Percentiles rank a stretch among this genome's conserved stretches.
Evolutionary conservation across 2,888 invertebrate species (phyloP).

Genomic region (Trilocha varians): DNA sequence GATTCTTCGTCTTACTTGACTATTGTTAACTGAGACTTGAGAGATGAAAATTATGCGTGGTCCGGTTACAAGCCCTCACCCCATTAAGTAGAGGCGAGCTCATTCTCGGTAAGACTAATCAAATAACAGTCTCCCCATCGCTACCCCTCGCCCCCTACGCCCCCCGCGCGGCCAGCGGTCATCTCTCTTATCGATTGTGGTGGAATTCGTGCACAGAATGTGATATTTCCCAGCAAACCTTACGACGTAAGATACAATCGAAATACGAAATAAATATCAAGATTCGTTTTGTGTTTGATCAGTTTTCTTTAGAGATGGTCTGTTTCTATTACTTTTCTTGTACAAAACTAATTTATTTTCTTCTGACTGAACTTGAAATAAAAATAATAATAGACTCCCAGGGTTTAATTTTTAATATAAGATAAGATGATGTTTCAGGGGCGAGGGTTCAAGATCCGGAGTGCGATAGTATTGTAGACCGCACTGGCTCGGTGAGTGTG

Average conservation of each 20-base stretch:
- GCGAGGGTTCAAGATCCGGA: background rate
- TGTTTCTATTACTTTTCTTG: background rate
- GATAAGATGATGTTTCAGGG: background rate
- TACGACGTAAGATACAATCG: slow-evolving; percentile 44
- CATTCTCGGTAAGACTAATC: slow-evolving; percentile 75
- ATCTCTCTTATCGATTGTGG: slow-evolving; percentile 74
- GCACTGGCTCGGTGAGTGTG: slow-evolving; percentile 2
- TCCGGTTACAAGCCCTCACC: slow-evolving; percentile 70
- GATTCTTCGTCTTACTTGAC: slow-evolving; percentile 34
- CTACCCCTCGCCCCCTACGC: slow-evolving; percentile 25
- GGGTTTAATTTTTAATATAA: background rate
- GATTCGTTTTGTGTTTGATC: background rate
- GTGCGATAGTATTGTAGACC: background rate
- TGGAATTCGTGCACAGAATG: slow-evolving; percentile 73
- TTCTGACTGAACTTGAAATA: too few relatives aligned
- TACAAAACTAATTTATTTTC: background rate
- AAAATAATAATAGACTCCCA: too few relatives aligned
- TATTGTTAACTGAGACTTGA: slow-evolving; percentile 8
- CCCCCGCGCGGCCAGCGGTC: slow-evolving; percentile 64
- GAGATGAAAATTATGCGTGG: slow-evolving; percentile 62
- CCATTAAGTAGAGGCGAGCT: slow-evolving; percentile 70
- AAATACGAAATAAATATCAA: slow-evolving; percentile 24
- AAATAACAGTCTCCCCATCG: slow-evolving; percentile 70
- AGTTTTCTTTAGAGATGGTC: background rate
- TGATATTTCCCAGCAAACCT: slow-evolving; percentile 65